phyloP scores from a whole-genome alignment of 92 coral and sea anemone species.

The Palythoa heliodiscus region DNA sequence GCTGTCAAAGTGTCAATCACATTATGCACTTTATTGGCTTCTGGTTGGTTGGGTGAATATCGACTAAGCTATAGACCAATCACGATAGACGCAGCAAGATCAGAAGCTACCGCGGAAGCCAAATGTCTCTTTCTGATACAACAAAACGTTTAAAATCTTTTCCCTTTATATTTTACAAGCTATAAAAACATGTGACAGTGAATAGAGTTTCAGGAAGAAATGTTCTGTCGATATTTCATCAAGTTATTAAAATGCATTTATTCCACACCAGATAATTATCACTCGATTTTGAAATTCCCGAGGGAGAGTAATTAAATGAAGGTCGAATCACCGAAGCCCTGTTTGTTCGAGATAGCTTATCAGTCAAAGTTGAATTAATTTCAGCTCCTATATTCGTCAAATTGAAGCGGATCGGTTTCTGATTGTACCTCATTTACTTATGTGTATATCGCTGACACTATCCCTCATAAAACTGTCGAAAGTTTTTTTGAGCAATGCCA shows the following conservation, averaged over 20 bases:
- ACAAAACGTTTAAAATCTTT: conserved; percentile 18
- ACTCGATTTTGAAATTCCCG: conserved; percentile 50
- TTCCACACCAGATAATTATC: conserved; percentile 71
- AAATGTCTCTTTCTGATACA: conserved; percentile 10
- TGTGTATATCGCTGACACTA: not conserved
- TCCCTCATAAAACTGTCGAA: conserved; percentile 35
- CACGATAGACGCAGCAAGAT: conserved; percentile 20
- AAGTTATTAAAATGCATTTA: conserved; percentile 83
- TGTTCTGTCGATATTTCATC: conserved; percentile 64
- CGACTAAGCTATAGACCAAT: conserved; percentile 48
- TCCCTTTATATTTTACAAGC: conserved; percentile 1
- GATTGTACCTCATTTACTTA: conserved; percentile 11
- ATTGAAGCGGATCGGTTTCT: conserved; percentile 19
- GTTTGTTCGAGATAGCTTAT: conserved; percentile 48
- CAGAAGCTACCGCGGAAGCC: conserved; percentile 43
- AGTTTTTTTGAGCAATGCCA: not conserved
- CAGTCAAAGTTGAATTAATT: conserved; percentile 38
- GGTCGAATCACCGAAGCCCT: conserved; percentile 3
- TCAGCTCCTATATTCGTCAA: conserved; percentile 30
- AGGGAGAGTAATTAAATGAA: conserved; percentile 19
- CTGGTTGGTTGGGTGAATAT: conserved; percentile 51
- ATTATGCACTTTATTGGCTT: conserved; percentile 46
- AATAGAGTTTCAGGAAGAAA: conserved; percentile 56
- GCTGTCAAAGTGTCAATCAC: conserved; percentile 63
- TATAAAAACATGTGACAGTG: conserved; percentile 29